phyloP scores from a whole-genome alignment of 2,888 invertebrate genomes.

The Zeuzera pyrina region DNA sequence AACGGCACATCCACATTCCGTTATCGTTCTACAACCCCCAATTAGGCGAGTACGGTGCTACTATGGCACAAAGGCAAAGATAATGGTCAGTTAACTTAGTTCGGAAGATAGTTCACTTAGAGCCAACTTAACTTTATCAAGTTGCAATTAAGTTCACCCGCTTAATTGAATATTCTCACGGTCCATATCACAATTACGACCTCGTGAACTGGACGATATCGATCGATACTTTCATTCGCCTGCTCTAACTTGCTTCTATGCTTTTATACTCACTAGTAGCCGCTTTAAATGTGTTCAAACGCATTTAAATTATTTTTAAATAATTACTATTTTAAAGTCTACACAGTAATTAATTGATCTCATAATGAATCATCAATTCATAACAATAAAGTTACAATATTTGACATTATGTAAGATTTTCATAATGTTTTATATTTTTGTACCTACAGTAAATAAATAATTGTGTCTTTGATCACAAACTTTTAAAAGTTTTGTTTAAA shows the following conservation, averaged over 20 bases:
- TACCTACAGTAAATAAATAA: too few relatives aligned
- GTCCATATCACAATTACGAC: slow-evolving; percentile 61
- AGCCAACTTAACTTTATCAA: slow-evolving; percentile 65
- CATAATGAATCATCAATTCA: too few relatives aligned
- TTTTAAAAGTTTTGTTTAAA: too few relatives aligned
- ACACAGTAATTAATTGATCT: too few relatives aligned
- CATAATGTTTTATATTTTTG: too few relatives aligned
- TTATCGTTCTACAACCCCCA: slow-evolving; percentile 33
- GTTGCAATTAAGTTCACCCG: slow-evolving; percentile 65
- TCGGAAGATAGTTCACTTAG: slow-evolving; percentile 71
- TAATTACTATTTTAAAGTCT: too few relatives aligned
- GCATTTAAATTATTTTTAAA: too few relatives aligned
- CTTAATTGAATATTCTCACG: slow-evolving; percentile 70
- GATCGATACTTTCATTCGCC: slow-evolving; percentile 26
- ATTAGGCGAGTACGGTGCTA: slow-evolving; percentile 56
- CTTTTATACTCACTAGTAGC: background rate
- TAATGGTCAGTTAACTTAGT: slow-evolving; percentile 72
- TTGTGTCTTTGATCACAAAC: too few relatives aligned
- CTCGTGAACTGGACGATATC: slow-evolving; percentile 55
- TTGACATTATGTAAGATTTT: too few relatives aligned
- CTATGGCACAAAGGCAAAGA: slow-evolving; percentile 67
- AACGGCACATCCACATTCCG: slow-evolving; percentile 24
- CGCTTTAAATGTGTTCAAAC: too few relatives aligned
- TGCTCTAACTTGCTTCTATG: background rate
- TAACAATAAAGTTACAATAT: too few relatives aligned